Conservation (phyloP, 2,113 vertebrate genomes). For the Eleginops maclovinus region DNA sequence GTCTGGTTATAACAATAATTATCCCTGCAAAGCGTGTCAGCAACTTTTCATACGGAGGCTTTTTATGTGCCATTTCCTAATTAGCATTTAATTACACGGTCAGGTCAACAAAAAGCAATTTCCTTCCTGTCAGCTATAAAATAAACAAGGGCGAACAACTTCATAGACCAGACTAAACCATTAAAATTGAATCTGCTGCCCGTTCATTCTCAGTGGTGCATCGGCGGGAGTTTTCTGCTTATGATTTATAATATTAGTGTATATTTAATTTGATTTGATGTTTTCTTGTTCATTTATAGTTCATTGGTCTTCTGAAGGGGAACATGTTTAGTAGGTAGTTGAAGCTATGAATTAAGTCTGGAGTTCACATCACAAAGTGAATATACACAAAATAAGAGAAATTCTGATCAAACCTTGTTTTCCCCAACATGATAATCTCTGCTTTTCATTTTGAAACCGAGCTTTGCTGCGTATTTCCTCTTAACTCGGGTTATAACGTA, state of each 20-base stretch:
- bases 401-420: not conserved
- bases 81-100: constrained; percentile 54
- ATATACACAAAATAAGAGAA: not conserved
- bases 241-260: not conserved
- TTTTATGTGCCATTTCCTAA: constrained; percentile 49
- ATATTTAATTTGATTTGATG: not conserved
- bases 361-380: not conserved
- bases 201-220: not conserved
- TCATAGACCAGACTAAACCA: constrained; percentile 26
- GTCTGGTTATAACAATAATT: constrained; percentile 24
- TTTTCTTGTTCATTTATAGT: no score
- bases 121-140: constrained; percentile 44
- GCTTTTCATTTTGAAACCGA: constrained; percentile 3
- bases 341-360: no score
- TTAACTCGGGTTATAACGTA: not conserved
- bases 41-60: constrained; percentile 38
- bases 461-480: constrained; percentile 1
- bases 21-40: constrained; percentile 21
- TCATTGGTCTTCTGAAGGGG: no score
- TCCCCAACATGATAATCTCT: not conserved
- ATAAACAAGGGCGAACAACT: constrained; percentile 37
- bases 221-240: not conserved
- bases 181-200: constrained; percentile 1
- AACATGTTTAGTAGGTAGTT: no score
- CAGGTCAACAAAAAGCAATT: constrained; percentile 40